phyloP scores from a whole-genome alignment of 2,113 vertebrate genomes.

The Pollachius pollachius region DNA sequence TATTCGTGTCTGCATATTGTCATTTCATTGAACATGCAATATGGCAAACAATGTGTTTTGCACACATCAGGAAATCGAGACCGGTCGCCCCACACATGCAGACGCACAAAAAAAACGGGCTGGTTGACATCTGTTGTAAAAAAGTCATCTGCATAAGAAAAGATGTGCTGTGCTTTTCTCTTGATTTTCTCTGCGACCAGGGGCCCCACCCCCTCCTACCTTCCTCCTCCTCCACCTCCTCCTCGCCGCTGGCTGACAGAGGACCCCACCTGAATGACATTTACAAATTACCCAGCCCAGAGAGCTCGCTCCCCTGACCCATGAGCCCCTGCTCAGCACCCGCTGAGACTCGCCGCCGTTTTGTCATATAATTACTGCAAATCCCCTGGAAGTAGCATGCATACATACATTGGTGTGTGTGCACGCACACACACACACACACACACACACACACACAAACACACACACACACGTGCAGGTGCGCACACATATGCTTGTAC shows the following conservation, averaged over 20 bases:
- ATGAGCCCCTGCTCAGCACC: constrained; percentile 93
- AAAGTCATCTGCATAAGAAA: constrained; percentile 77
- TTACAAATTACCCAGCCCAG: constrained; percentile 98
- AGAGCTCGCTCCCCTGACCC: constrained; percentile 96
- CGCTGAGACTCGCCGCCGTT: constrained; percentile 94
- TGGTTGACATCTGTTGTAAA: constrained; percentile 46
- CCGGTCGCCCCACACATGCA: constrained; percentile 21
- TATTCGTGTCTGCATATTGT: constrained; percentile 13
- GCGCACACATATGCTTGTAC: constrained; percentile 72
- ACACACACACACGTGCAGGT: constrained; percentile 29
- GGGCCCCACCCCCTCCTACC: not conserved
- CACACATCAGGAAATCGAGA: constrained; percentile 30
- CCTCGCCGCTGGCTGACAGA: constrained; percentile 70
- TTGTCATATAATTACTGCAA: constrained; percentile 99
- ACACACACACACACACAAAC: constrained; percentile 13
- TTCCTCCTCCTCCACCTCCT: constrained; percentile 2
- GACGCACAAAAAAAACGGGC: constrained; percentile 1
- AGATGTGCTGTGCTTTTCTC: constrained; percentile 66
- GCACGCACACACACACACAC: constrained; percentile 24
- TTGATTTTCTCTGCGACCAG: constrained; percentile 34
- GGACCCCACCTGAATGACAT: constrained; percentile 94
- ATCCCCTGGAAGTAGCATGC: constrained; percentile 92
- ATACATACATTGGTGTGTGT: not conserved
- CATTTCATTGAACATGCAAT: constrained; percentile 28
- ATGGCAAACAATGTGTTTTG: constrained; percentile 26